Base-by-base conservation (phyloP, 2,888 invertebrate genomes). In the Noctua janthina region DNA sequence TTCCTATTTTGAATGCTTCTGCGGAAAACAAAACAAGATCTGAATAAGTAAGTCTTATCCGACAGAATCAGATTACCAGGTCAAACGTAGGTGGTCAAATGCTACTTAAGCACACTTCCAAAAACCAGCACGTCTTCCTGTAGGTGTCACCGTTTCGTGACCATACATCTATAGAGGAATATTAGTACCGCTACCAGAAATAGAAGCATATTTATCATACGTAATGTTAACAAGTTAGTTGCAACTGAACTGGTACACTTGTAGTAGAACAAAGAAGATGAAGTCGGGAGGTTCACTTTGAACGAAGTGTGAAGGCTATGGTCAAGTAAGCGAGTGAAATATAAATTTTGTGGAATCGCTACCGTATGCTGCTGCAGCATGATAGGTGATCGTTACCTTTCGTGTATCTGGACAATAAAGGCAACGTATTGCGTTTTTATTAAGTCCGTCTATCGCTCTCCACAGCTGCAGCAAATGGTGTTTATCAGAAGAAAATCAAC, bases 171-270 rank as follows among this genome's bases (percentile, higher is more conserved):
- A 69, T 64, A 81, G 23, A 69, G 51, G 13, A 67, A 29, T 81
- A 71, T 86, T 78, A 78, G 74, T 76, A 74, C 81, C 66, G 76
- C 35, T 74, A 68, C 78, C 78, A 76, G 78, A 85, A 86, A 89
- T 87, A 87, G 86, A 84, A 79, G 84, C 74, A 56, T 80, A 86
- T 86, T 87, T 81, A 81, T 87, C 80, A 83, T 78, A 87, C 17
- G 59, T 78, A 83, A 83, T 86, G 84, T 78, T 86, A 87, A 87
- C 83, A 87, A 89, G 87, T 81, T 77, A 81, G 85, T 87, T 88
- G 87, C 85, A 86, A 86, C 77, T n/a, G 67, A 76, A 86, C 72
- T 83, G 20, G 74, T 86, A 83, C 66, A 75, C 54, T 80, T 64
- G 69, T 74, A 43, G 15, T 69, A 43, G 17, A 59, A 71, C 7